phyloP scores from a whole-genome alignment of 2,113 vertebrate species.

The Epinephelus lanceolatus region DNA sequence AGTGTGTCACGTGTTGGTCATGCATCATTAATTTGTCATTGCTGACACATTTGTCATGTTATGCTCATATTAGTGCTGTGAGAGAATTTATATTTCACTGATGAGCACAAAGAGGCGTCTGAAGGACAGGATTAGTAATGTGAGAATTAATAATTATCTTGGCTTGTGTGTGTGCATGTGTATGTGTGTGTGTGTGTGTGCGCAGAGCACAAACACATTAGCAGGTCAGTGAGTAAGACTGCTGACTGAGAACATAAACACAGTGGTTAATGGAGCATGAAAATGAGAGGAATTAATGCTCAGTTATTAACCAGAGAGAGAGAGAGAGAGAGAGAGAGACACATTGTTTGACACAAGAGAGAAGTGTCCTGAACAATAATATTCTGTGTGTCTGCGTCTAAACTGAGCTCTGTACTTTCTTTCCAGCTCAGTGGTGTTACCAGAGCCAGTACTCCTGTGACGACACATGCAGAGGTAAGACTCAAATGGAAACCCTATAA shows the following conservation, averaged over 20 bases:
- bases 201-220: conserved; percentile 23
- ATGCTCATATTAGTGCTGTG: neutral
- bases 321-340: too few relatives aligned
- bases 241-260: conserved; percentile 43
- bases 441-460: conserved; percentile 79
- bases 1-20: neutral
- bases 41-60: neutral
- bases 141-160: conserved; percentile 48
- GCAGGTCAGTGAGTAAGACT: conserved; percentile 15
- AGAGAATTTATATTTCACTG: neutral
- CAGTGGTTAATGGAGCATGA: conserved; percentile 31
- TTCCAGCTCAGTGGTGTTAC: conserved; percentile 86
- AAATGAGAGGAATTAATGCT: conserved; percentile 26
- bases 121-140: conserved; percentile 23
- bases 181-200: neutral
- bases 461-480: conserved; percentile 80
- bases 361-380: neutral
- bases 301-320: conserved; percentile 35
- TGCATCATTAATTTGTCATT: conserved; percentile 5
- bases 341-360: neutral
- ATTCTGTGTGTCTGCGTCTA: neutral
- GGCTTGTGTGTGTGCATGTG: neutral
- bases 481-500: neutral
- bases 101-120: neutral
- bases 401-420: conserved; percentile 20